Base-by-base conservation (phyloP, 1,140 invertebrate species). In the Drosophila ambigua region DNA sequence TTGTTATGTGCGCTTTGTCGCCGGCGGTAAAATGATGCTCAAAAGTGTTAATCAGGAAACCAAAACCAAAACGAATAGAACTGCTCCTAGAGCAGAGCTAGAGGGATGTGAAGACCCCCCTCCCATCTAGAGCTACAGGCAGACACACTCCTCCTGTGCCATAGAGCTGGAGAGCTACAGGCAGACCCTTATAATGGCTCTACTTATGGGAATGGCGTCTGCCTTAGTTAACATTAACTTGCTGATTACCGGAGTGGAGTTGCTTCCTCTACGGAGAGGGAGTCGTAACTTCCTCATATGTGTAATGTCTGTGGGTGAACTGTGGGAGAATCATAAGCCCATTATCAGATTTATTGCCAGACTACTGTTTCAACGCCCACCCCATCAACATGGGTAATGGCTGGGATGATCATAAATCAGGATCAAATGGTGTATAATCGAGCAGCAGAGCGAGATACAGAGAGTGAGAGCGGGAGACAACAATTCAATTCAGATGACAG, bases 1-100 rank as follows among this genome's bases (percentile, higher is more conserved):
- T 78, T 85, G 78, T 75, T 87, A 82, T 84, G 77, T 87, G 71
- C 71, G 65, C 64, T 75, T 60, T 88, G 83, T 88, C 83, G 83
- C 83, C 83, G 67, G 76, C 83, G 84, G 83, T 77, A 79, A 63
- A 88, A 88, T 79, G 83, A 89, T 88, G 76, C 84, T 83, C 72
- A 88, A 88, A 39, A 88, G 83, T 88, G 83, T 88, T 88, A 88
- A 88, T 88, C 83, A 88, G 83, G 83, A 88, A 88, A 39, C 11
- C 2, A 28, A 28, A 28, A 28, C 26, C 5, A 28, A 28, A 28
- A 28, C 26, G 35, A 39, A 39, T 13, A 39, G 35, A 39, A 39
- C 35, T 11, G 2, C 31, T 9, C 7, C 0, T 2, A 31, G 31
- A 31, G 31, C 7, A 31, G 31, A 31, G 31, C 31, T 31, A 31